Evolutionary conservation across 2,888 invertebrate species (phyloP).

Genomic region (Peribatodes rhomboidaria): DNA sequence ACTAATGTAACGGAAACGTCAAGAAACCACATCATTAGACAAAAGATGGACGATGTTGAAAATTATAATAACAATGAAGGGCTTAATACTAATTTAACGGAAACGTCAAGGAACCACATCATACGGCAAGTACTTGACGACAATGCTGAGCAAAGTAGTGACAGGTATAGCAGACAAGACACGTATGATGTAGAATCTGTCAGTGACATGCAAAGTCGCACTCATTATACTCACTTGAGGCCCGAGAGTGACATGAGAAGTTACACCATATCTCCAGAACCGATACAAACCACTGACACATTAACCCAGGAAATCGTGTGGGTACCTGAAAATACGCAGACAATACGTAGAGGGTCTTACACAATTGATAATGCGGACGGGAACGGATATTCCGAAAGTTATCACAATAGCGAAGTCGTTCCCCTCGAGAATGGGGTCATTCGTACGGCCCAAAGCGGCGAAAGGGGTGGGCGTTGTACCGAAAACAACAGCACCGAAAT

Average conservation of each 20-base stretch:
- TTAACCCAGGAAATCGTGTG: conserved; percentile 78
- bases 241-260: conserved; percentile 72
- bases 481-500: conserved; percentile 67
- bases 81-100: not conserved
- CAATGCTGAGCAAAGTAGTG: conserved; percentile 41
- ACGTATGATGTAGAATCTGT: conserved; percentile 51
- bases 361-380: conserved; percentile 76
- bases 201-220: conserved; percentile 54
- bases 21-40: conserved; percentile 19
- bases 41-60: conserved; percentile 3
- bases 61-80: not conserved
- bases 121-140: conserved; percentile 34
- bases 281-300: conserved; percentile 67
- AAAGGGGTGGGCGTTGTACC: conserved; percentile 62
- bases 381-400: conserved; percentile 68
- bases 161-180: conserved; percentile 48
- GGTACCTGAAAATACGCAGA: conserved; percentile 69
- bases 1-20: conserved; percentile 16
- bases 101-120: conserved; percentile 32
- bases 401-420: conserved; percentile 71
- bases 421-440: conserved; percentile 74
- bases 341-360: conserved; percentile 76
- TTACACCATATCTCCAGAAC: conserved; percentile 74
- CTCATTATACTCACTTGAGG: conserved; percentile 72
- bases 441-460: conserved; percentile 67